phyloP scores from a whole-genome alignment of 2,888 invertebrate genomes.

The Hypercompe scribonia region DNA sequence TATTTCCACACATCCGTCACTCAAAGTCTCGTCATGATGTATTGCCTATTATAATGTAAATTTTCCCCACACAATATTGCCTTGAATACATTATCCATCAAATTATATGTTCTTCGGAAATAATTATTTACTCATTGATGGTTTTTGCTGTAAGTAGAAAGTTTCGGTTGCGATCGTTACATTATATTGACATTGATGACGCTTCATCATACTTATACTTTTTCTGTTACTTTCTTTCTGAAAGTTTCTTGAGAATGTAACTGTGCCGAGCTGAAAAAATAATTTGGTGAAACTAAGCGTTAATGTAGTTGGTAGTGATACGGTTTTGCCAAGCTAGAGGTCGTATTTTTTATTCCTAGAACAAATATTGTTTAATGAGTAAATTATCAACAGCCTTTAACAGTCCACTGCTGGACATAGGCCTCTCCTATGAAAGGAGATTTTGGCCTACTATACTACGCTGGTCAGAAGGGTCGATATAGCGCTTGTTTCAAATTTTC shows the following conservation, averaged over 20 bases:
- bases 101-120: slow-evolving; percentile 33
- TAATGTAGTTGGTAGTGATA: not conserved
- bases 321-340: not conserved
- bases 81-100: slow-evolving; percentile 51
- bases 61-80: slow-evolving; percentile 43
- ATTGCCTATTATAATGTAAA: slow-evolving; percentile 55
- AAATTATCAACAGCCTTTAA: too few species aligned
- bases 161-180: not conserved
- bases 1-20: slow-evolving; percentile 47
- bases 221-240: not conserved
- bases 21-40: slow-evolving; percentile 50
- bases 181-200: not conserved
- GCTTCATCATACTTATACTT: not conserved
- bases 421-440: too few species aligned
- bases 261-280: not conserved
- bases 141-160: slow-evolving; percentile 3
- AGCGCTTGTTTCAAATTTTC: too few species aligned
- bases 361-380: too few species aligned
- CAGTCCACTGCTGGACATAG: too few species aligned
- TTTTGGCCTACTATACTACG: too few species aligned
- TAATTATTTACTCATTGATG: slow-evolving; percentile 28
- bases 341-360: too few species aligned
- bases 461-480: too few species aligned
- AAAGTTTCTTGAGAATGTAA: not conserved
- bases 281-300: too few species aligned